phyloP scores from a whole-genome alignment of 2,888 invertebrate species.

The Leucophenga montana region DNA sequence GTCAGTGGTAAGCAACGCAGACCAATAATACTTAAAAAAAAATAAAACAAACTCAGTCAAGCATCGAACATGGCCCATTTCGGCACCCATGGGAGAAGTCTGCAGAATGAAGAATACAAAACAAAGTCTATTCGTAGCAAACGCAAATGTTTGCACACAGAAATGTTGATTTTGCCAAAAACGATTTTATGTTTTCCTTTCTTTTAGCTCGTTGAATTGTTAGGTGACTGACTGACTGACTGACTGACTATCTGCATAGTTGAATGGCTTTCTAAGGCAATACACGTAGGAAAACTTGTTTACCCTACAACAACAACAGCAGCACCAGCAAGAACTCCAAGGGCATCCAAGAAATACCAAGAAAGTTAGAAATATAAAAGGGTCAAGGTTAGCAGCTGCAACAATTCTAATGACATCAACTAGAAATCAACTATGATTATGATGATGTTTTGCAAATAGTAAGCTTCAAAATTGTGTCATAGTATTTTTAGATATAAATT shows the following conservation, averaged over 20 bases:
- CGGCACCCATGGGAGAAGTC: not conserved
- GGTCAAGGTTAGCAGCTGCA: conserved; percentile 22
- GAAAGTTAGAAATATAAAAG: not conserved
- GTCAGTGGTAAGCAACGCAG: conserved; percentile 7
- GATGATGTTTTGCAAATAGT: not conserved
- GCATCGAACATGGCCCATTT: not conserved
- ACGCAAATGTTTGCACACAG: not conserved
- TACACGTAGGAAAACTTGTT: not conserved
- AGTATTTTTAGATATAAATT: no score
- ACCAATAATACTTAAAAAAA: not conserved
- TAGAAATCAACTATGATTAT: not conserved
- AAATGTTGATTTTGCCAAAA: conserved; percentile 2
- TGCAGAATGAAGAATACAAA: no score
- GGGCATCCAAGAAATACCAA: no score
- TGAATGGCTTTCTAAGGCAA: not conserved
- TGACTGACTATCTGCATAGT: not conserved
- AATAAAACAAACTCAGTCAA: no score
- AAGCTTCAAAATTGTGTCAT: no score
- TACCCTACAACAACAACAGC: not conserved
- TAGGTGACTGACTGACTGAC: no score
- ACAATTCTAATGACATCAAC: conserved; percentile 25
- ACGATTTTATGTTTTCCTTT: not conserved
- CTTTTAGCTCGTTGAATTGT: not conserved
- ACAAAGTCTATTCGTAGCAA: no score
- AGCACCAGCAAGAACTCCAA: not conserved